Conservation (phyloP, 2,888 invertebrate genomes). For the Tetropium fuscum region DNA sequence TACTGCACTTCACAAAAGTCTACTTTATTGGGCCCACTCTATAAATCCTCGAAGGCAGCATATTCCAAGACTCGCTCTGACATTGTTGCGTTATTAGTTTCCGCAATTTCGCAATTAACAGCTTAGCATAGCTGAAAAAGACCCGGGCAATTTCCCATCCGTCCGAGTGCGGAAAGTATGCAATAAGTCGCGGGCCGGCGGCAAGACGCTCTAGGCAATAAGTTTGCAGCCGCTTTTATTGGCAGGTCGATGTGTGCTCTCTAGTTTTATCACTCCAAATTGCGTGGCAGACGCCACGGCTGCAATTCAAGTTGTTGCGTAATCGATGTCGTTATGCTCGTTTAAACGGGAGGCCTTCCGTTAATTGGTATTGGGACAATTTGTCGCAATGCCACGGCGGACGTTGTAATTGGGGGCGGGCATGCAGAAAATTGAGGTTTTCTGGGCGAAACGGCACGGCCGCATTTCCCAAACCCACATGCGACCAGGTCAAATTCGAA, state of each 20-base stretch:
- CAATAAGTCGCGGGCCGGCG: conserved; percentile 11
- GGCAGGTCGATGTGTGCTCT: conserved; percentile 33
- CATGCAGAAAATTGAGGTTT: no score
- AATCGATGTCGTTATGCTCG: conserved; percentile 43
- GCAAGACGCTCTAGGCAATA: conserved; percentile 27
- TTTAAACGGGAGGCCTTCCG: conserved; percentile 34
- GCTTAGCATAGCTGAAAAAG: no score
- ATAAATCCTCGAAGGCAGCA: no score
- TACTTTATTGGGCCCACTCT: no score
- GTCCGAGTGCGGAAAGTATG: conserved; percentile 13
- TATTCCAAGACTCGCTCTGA: no score
- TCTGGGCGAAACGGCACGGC: no score
- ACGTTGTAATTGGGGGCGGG: neutral
- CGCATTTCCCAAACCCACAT: no score
- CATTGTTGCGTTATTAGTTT: no score
- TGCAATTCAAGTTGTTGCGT: conserved; percentile 28
- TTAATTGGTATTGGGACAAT: conserved; percentile 19
- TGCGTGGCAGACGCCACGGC: conserved; percentile 73
- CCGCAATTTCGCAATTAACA: no score
- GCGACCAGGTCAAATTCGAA: no score
- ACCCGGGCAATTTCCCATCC: conserved; percentile 13
- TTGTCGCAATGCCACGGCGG: no score
- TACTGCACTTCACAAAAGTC: no score
- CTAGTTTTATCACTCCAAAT: conserved; percentile 60
- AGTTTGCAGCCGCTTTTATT: conserved; percentile 33